These are phyloP conservation scores for Pterophyllum scalare DNA, from an alignment of 2,113 vertebrate genomes.

Conservation along the genomic window DNA sequence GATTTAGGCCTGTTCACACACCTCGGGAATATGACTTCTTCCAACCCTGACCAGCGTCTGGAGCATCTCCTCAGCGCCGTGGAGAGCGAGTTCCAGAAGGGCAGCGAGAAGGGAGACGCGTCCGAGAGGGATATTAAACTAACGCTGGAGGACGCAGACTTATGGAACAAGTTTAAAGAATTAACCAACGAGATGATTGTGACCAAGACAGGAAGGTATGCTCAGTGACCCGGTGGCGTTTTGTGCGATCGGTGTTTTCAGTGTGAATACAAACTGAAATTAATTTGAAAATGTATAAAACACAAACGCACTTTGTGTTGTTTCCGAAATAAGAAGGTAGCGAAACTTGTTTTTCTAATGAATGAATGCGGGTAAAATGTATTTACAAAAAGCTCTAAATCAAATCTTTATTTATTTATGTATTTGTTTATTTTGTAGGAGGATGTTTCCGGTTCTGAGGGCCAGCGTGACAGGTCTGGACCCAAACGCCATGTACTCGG, in stretches of 20 bases:
- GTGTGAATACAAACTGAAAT: neutral
- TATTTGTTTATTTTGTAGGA: slow-evolving; percentile 59
- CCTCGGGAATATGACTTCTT: slow-evolving; percentile 77
- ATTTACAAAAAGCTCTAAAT: neutral
- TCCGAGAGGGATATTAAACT: slow-evolving; percentile 85
- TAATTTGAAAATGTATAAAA: neutral
- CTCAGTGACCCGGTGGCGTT: neutral
- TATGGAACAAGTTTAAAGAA: slow-evolving; percentile 86
- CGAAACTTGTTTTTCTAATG: neutral
- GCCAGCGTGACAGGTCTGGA: slow-evolving; percentile 81
- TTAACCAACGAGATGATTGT: slow-evolving; percentile 87
- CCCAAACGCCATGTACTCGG: slow-evolving; percentile 86
- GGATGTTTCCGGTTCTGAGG: slow-evolving; percentile 85
- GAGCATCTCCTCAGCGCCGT: slow-evolving; percentile 86
- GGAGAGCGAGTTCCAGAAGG: slow-evolving; percentile 84
- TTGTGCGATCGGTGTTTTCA: neutral
- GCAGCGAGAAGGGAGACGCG: slow-evolving; percentile 83
- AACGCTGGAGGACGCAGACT: slow-evolving; percentile 80
- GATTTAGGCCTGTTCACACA: neutral
- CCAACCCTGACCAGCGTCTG: slow-evolving; percentile 80
- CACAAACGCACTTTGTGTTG: neutral
- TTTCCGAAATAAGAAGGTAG: neutral
- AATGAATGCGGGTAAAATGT: neutral
- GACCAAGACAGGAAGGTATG: slow-evolving; percentile 84
- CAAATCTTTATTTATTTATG: neutral